A percentile compares a stretch with the other conserved stretches of the same genome.
phyloP scores from a whole-genome alignment of 2,888 invertebrate genomes.

The Cryptophagus acutangulus region DNA sequence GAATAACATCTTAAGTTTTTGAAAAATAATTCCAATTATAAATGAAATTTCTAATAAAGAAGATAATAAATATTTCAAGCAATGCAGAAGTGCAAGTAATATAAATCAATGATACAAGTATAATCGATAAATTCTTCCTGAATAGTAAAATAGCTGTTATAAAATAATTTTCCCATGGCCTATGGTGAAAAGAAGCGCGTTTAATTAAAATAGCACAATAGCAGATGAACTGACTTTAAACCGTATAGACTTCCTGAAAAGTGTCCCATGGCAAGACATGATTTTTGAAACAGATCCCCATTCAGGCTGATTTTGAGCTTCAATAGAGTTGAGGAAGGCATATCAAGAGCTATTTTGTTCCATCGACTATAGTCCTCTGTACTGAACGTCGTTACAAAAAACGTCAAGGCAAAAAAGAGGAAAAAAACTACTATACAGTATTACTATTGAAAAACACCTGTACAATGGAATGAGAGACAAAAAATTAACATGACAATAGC shows the following conservation, averaged over 20 bases:
- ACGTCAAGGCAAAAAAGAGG: constrained; percentile 20
- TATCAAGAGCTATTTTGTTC: constrained; percentile 25
- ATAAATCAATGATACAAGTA: too few relatives aligned
- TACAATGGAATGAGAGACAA: constrained; percentile 48
- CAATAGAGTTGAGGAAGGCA: too few relatives aligned
- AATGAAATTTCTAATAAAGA: too few relatives aligned
- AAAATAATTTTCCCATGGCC: constrained; percentile 18
- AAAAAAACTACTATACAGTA: constrained; percentile 25
- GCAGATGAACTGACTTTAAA: constrained; percentile 7
- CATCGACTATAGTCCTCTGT: too few relatives aligned
- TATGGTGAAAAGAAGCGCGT: constrained; percentile 9
- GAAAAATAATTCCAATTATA: too few relatives aligned
- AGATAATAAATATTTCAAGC: too few relatives aligned
- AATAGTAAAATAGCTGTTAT: too few relatives aligned
- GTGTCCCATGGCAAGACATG: too few relatives aligned
- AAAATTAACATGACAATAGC: constrained; percentile 49
- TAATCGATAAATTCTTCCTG: too few relatives aligned
- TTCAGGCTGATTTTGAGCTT: too few relatives aligned
- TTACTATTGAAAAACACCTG: constrained; percentile 48
- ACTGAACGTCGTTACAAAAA: constrained; percentile 23
- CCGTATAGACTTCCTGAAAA: constrained; percentile 8
- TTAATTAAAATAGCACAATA: constrained; percentile 18
- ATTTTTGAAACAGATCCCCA: constrained; percentile 25
- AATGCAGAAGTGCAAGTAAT: too few relatives aligned
- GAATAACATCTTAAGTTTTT: too few relatives aligned